phyloP scores from a whole-genome alignment of 92 coral and sea anemone genomes.

The Montipora capitata region DNA sequence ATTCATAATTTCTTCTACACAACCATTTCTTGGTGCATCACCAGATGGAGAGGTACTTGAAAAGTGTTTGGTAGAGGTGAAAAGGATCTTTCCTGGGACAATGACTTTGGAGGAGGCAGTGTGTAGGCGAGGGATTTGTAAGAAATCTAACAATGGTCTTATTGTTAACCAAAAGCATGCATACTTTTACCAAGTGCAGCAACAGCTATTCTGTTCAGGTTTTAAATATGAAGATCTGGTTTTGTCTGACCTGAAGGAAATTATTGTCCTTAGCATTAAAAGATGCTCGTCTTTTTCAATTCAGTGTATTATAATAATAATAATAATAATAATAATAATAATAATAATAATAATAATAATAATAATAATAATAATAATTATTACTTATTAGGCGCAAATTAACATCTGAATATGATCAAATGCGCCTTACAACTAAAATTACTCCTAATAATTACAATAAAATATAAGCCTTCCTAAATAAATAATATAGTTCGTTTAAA shows the following conservation, averaged over 20 bases:
- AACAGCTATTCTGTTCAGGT: slow-evolving; percentile 63
- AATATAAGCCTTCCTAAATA: too few relatives aligned
- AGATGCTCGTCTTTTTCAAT: too few relatives aligned
- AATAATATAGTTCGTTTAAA: too few relatives aligned
- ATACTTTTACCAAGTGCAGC: slow-evolving; percentile 72
- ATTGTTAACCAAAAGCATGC: slow-evolving; percentile 59
- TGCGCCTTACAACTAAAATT: too few relatives aligned
- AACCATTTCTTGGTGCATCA: slow-evolving; percentile 54
- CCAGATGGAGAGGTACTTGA: slow-evolving; percentile 44
- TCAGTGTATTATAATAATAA: too few relatives aligned
- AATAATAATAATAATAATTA: too few relatives aligned
- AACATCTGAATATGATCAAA: too few relatives aligned
- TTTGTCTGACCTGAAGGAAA: slow-evolving; percentile 62
- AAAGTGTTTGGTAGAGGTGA: slow-evolving; percentile 49
- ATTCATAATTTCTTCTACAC: slow-evolving; percentile 42
- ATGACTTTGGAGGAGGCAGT: slow-evolving; percentile 49
- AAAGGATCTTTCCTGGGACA: slow-evolving; percentile 31
- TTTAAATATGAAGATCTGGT: slow-evolving; percentile 20
- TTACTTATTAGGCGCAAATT: too few relatives aligned
- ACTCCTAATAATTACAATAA: too few relatives aligned
- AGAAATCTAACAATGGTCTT: slow-evolving; percentile 47
- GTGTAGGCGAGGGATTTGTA: slow-evolving; percentile 55
- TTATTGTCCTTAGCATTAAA: too few relatives aligned
- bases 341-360: too few relatives aligned
- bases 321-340: too few relatives aligned